phyloP scores from a whole-genome alignment of 2,888 invertebrate species.

The Hyppa rectilinea region DNA sequence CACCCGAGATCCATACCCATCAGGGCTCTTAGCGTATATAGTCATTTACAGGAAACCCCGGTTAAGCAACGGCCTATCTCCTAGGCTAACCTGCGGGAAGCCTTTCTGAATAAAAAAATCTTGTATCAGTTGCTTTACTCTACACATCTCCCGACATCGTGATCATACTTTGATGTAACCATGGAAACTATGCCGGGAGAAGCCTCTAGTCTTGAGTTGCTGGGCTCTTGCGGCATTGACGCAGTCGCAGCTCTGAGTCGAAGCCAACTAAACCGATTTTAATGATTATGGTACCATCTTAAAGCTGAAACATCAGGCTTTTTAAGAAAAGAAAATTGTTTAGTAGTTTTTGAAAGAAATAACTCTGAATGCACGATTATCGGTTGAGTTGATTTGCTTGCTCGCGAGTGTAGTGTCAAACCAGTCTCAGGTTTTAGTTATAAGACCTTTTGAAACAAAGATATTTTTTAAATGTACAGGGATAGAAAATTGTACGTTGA shows the following conservation, averaged over 20 bases:
- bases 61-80: background rate
- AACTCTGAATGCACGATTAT: background rate
- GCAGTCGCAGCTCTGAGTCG: too few relatives aligned
- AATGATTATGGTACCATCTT: too few relatives aligned
- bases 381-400: background rate
- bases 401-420: background rate
- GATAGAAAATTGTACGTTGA: background rate
- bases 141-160: background rate
- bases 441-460: background rate
- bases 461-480: background rate
- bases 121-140: background rate
- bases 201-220: background rate
- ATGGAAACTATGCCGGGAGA: background rate
- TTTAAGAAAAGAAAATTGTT: background rate
- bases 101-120: too few relatives aligned
- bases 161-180: background rate
- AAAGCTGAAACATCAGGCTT: background rate
- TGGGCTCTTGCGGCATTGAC: background rate
- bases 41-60: too few relatives aligned
- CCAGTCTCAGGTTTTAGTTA: background rate
- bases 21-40: too few relatives aligned
- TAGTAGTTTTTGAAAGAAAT: background rate
- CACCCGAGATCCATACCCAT: too few relatives aligned
- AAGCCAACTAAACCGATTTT: too few relatives aligned
- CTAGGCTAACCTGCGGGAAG: background rate